These are phyloP conservation scores for Linnaemya vulpina DNA, from an alignment of 2,888 invertebrate species.

Conservation along the genomic window DNA sequence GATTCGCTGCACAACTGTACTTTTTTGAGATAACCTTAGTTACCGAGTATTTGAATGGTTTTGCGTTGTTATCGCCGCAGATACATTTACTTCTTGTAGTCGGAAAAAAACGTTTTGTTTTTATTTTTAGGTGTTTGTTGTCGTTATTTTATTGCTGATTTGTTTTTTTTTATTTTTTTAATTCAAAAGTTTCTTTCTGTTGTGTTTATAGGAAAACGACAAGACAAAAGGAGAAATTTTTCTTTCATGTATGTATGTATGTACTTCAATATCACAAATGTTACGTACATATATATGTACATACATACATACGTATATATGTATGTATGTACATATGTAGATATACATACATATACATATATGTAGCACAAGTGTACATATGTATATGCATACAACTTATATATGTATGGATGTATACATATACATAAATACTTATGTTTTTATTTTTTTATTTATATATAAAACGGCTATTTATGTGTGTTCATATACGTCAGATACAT, in stretches of 20 bases:
- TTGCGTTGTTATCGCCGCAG: constrained; percentile 74
- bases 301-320: not conserved
- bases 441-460: not conserved
- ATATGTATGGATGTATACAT: not conserved
- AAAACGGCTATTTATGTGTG: too few species aligned
- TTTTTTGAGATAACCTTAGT: constrained; percentile 78
- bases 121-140: constrained; percentile 63
- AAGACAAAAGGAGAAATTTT: constrained; percentile 28
- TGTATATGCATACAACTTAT: not conserved
- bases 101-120: constrained; percentile 60
- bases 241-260: not conserved
- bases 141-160: constrained; percentile 57
- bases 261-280: constrained; percentile 13
- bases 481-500: too few species aligned
- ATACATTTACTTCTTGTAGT: constrained; percentile 73
- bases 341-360: not conserved
- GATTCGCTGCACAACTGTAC: constrained; percentile 79
- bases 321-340: not conserved
- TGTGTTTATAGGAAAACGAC: constrained; percentile 2
- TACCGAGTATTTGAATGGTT: constrained; percentile 76
- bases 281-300: constrained; percentile 2
- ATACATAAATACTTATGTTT: not conserved
- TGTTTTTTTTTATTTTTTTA: constrained; percentile 46
- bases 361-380: not conserved
- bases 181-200: constrained; percentile 35